phyloP scores from a whole-genome alignment of 2,797 vertebrate genomes.

The Aplochiton taeniatus region DNA sequence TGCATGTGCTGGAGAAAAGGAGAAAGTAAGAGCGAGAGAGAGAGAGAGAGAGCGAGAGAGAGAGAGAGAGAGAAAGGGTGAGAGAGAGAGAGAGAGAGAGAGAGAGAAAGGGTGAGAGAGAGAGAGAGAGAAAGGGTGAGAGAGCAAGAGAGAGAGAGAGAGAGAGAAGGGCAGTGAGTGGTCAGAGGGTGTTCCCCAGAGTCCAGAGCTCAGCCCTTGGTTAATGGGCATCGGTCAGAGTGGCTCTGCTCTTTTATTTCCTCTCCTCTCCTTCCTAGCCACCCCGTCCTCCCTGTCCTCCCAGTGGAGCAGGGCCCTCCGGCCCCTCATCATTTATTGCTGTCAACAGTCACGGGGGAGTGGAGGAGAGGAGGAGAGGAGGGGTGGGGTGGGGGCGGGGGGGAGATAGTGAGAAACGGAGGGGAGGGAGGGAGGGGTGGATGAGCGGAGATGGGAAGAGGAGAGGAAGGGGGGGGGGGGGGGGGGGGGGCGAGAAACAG shows the following conservation, averaged over 20 bases:
- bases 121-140: too few relatives aligned
- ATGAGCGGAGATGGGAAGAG: conserved; percentile 19
- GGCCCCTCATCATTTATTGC: conserved; percentile 82
- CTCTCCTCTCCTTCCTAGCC: conserved; percentile 63
- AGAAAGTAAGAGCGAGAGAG: too few relatives aligned
- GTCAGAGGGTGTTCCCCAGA: conserved; percentile 73
- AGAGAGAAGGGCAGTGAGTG: too few relatives aligned
- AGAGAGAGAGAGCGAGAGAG: too few relatives aligned
- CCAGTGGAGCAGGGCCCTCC: conserved; percentile 75
- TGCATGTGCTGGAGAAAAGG: too few relatives aligned
- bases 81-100: too few relatives aligned
- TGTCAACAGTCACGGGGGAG: conserved; percentile 73
- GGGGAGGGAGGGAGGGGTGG: conserved; percentile 20
- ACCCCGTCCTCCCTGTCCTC: conserved; percentile 71
- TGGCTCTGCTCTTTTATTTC: conserved; percentile 64
- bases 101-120: too few relatives aligned
- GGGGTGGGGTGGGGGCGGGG: conserved; percentile 45
- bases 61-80: too few relatives aligned
- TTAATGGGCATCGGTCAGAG: conserved; percentile 80
- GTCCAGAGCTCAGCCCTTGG: conserved; percentile 67
- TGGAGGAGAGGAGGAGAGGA: conserved; percentile 8
- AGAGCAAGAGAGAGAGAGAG: too few relatives aligned
- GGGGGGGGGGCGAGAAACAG: conserved; percentile 35
- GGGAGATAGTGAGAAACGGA: conserved; percentile 14
- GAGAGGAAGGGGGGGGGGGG: conserved; percentile 30